A percentile compares a stretch with the other conserved stretches of the same genome.
Evolutionary conservation across 2,888 invertebrate genomes (phyloP).

Genomic region (Branchipolynoe longqiensis): DNA sequence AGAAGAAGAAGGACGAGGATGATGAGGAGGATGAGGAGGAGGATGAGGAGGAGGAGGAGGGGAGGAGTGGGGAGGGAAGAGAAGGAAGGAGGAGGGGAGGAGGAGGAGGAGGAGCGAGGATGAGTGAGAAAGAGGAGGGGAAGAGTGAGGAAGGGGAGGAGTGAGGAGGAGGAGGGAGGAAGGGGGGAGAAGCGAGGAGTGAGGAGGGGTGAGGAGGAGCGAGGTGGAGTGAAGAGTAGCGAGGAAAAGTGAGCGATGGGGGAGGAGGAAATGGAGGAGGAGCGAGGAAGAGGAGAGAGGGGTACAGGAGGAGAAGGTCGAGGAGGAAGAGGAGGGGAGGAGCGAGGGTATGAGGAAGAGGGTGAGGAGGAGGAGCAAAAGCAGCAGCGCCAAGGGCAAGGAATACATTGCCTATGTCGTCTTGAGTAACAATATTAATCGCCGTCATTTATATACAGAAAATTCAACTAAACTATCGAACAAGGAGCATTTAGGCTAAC

Average conservation of each 20-base stretch:
- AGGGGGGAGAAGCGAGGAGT: background rate
- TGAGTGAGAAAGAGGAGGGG: background rate
- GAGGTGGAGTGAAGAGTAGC: background rate
- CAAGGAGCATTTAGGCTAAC: no score
- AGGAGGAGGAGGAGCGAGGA: background rate
- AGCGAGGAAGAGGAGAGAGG: background rate
- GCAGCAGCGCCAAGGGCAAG: no score
- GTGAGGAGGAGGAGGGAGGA: background rate
- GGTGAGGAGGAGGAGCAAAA: no score
- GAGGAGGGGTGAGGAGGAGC: background rate
- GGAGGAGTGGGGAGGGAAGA: background rate
- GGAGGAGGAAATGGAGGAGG: background rate
- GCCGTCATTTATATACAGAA: no score
- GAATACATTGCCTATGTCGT: no score
- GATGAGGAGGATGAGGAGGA: no score
- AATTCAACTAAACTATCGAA: no score
- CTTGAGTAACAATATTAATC: no score
- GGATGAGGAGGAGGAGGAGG: background rate
- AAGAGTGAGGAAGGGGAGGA: background rate
- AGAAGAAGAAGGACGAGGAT: no score
- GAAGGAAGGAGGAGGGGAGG: background rate
- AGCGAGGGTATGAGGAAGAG: no score
- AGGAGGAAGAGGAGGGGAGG: background rate
- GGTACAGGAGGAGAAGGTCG: background rate
- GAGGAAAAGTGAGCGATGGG: background rate